Evolutionary conservation across 2,888 invertebrate genomes (phyloP), one percentile per base, ranked within the genome.

Genomic region (Steinernema hermaphroditum): DNA sequence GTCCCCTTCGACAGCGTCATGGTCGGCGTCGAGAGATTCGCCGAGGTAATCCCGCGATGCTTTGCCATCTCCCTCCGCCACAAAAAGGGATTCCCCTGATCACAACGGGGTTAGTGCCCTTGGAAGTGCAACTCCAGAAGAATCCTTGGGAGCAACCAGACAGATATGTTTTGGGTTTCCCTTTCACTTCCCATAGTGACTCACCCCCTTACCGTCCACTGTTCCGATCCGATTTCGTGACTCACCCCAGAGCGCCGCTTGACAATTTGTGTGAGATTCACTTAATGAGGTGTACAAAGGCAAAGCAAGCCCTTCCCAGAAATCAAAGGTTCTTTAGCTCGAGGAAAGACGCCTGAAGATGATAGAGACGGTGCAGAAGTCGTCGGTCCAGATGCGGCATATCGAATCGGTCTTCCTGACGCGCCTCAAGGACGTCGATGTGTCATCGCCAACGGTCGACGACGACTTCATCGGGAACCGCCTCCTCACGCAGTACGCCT

Each of bases 381-480:
- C 81, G 22, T 71, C 78, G 4, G 68, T 79, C 0, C 80, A 81
- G 69, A 81, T 79, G 78, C 76, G 79, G 4, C 79, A 79, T 24
- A 79, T 79, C 22, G 79, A 79, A 62, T 81, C 76, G 24, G 73
- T 81, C 12, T 62, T 79, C 16, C 43, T 79, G 24, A 70, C 71
- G 41, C 75, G 76, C 49, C 49, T 78, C 34, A 78, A 80, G 57
- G 78, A 78, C 16, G 69, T 70, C 2, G 77, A 77, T 6, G 72
- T 69, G 34, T 71, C 74, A 0, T 70, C 71, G 34, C 27, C 57
- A 8, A 54, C 69, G 34, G 71, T 78, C 27, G 69, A 74, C 32
- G 69, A 70, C 2, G 62, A 62, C 34, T 62, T 62, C 29, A 12
- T 32, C 2, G 29, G 32, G 29, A 62, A 62, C 62, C 9, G 19